Evolutionary conservation across 2,888 invertebrate species (phyloP).

Genomic region (Operophtera brumata): DNA sequence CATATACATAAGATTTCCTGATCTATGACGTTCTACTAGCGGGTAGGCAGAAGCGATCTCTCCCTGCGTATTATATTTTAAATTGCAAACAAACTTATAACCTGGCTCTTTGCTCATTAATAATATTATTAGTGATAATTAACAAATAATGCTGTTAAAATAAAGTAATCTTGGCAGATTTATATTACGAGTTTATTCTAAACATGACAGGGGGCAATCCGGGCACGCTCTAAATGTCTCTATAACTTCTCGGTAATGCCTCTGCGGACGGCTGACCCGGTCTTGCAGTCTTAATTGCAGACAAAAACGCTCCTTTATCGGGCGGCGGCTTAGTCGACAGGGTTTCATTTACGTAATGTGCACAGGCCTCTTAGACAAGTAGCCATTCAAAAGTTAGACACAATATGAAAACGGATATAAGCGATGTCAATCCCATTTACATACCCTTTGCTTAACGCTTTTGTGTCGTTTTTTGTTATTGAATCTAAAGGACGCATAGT

Average conservation of each 20-base stretch:
- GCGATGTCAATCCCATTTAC: background rate
- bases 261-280: conserved; percentile 56
- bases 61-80: too few relatives aligned
- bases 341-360: conserved; percentile 66
- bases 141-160: conserved; percentile 42
- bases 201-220: conserved; percentile 64
- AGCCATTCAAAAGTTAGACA: background rate
- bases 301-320: conserved; percentile 75
- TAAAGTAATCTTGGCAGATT: conserved; percentile 53
- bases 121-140: conserved; percentile 29
- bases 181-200: conserved; percentile 53
- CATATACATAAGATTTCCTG: too few relatives aligned
- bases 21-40: too few relatives aligned
- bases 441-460: background rate
- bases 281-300: conserved; percentile 72
- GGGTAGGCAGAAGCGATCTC: too few relatives aligned
- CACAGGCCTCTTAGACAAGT: conserved; percentile 34
- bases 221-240: conserved; percentile 62
- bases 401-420: background rate
- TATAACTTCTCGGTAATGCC: conserved; percentile 65
- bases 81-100: background rate
- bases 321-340: conserved; percentile 54
- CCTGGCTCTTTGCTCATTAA: background rate
- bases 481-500: conserved; percentile 37
- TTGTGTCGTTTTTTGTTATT: background rate